A percentile compares a stretch with the other conserved stretches of the same genome.
Conservation (phyloP, 2,113 vertebrate genomes). For the Notiomystis cincta region DNA sequence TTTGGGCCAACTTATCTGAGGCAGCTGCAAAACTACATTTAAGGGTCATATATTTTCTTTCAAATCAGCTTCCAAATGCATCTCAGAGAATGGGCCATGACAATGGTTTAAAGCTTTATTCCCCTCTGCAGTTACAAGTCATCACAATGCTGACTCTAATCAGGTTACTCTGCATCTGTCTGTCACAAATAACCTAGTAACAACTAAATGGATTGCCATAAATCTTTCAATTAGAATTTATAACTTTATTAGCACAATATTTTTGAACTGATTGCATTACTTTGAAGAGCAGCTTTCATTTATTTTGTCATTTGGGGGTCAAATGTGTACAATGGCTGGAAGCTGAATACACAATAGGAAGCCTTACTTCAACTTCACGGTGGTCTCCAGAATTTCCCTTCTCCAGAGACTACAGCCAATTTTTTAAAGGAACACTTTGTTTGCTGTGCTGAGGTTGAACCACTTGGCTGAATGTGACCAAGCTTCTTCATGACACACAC, state of each 20-base stretch:
- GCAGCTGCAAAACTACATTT: constrained; percentile 55
- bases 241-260: constrained; percentile 88
- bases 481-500: not conserved
- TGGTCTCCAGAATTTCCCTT: not conserved
- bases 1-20: not conserved
- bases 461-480: not conserved
- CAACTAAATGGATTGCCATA: constrained; percentile 81
- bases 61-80: constrained; percentile 66
- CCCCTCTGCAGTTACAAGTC: constrained; percentile 74
- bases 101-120: constrained; percentile 72
- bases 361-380: not conserved
- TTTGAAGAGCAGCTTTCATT: constrained; percentile 82
- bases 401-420: not conserved
- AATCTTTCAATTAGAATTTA: constrained; percentile 86
- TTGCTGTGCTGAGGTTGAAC: not conserved
- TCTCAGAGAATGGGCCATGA: constrained; percentile 64
- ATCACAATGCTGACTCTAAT: constrained; percentile 78
- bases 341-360: constrained; percentile 61
- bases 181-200: constrained; percentile 87
- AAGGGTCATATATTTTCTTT: constrained; percentile 55
- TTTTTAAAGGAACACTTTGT: not conserved
- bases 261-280: constrained; percentile 85
- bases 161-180: constrained; percentile 80
- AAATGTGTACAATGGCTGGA: constrained; percentile 68
- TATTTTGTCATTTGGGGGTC: constrained; percentile 80